phyloP scores from a whole-genome alignment of 2,888 invertebrate species.

The Mythimna ferrago region DNA sequence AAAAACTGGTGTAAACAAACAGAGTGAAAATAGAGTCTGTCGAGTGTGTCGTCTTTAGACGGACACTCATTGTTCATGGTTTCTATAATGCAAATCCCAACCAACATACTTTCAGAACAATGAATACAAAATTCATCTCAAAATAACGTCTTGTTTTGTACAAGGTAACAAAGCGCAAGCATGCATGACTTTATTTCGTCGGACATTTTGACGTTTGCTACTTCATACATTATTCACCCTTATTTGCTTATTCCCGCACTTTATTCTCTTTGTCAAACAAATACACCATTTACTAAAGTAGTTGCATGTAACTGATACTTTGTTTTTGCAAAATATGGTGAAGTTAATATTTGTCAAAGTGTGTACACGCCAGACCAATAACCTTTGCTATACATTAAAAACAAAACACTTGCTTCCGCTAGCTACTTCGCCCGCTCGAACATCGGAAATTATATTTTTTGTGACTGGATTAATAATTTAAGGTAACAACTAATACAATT shows the following conservation, averaged over 20 bases:
- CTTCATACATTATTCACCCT: conserved; percentile 56
- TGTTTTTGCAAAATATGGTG: conserved; percentile 47
- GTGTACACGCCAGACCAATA: conserved; percentile 22
- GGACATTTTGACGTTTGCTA: conserved; percentile 39
- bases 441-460: background rate
- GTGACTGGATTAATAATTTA: background rate
- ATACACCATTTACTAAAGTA: conserved; percentile 54
- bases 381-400: conserved; percentile 8
- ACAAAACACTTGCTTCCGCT: background rate
- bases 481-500: background rate
- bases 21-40: conserved; percentile 43
- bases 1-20: conserved; percentile 43
- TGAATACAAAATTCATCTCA: conserved; percentile 28
- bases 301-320: conserved; percentile 48
- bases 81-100: conserved; percentile 6
- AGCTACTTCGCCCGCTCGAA: background rate
- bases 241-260: conserved; percentile 47
- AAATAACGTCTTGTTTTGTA: conserved; percentile 19
- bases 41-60: conserved; percentile 11
- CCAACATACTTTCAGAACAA: conserved; percentile 1
- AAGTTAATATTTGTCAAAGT: conserved; percentile 30
- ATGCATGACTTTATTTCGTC: conserved; percentile 22
- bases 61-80: conserved; percentile 14
- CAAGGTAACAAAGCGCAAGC: conserved; percentile 19
- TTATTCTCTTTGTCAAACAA: conserved; percentile 54